phyloP scores from a whole-genome alignment of 2,797 vertebrate species.

The Orientallactaga sibirica region DNA sequence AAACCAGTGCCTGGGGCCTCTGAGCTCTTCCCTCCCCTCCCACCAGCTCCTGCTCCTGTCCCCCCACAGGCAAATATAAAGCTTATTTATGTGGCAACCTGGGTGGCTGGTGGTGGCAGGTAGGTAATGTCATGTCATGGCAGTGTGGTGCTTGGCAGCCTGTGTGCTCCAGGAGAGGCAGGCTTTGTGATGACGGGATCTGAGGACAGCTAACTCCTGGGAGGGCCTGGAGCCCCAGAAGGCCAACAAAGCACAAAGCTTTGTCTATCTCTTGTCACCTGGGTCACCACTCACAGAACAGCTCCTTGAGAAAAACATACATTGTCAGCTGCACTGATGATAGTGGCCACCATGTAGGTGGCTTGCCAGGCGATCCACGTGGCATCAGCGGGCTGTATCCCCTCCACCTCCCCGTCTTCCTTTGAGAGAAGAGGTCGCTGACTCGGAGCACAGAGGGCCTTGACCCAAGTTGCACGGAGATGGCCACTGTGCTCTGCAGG shows the following conservation, averaged over 20 bases:
- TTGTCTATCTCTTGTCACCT: neutral
- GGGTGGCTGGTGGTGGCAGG: accelerated
- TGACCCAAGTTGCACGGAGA: too few species aligned
- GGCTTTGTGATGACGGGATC: neutral
- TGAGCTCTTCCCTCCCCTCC: neutral
- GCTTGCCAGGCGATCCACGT: accelerated
- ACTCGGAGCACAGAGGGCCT: neutral
- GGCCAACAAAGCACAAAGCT: accelerated
- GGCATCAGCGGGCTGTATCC: neutral
- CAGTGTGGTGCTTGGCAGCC: neutral
- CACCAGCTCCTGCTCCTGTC: neutral
- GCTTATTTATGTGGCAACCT: neutral
- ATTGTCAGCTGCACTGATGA: accelerated
- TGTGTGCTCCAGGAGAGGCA: neutral
- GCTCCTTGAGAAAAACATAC: accelerated
- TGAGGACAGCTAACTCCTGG: neutral
- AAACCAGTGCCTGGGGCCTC: neutral
- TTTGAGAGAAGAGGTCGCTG: accelerated
- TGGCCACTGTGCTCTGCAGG: neutral
- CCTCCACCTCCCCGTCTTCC: accelerated
- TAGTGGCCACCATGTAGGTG: neutral
- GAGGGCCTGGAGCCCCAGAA: neutral
- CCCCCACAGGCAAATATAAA: neutral
- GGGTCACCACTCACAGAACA: accelerated
- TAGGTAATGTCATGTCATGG: neutral